phyloP scores from a whole-genome alignment of 2,797 vertebrate genomes.

The Hypotaenidia philippensis region DNA sequence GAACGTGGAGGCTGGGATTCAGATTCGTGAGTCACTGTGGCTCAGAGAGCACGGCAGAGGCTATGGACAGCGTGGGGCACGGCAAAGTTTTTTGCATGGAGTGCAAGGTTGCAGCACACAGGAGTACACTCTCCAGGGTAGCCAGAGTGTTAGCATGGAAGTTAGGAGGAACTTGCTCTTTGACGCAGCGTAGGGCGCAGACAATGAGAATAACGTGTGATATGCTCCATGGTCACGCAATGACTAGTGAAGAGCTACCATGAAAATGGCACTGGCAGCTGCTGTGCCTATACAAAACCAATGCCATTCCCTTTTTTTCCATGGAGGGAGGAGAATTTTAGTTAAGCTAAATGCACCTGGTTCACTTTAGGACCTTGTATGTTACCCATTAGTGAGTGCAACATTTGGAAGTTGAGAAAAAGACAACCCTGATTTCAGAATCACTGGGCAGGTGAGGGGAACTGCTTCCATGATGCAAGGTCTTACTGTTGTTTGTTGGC shows the following conservation, averaged over 20 bases:
- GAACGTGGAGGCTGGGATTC: not conserved
- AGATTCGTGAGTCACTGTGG: not conserved
- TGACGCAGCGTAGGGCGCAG: accelerated
- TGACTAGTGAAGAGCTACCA: not conserved
- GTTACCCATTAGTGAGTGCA: not conserved
- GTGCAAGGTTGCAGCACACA: not conserved
- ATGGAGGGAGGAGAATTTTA: not conserved
- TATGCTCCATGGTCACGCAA: not conserved
- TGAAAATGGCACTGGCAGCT: not conserved
- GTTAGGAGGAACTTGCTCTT: not conserved
- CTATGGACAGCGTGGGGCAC: not conserved
- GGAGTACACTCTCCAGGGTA: not conserved
- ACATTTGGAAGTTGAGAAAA: not conserved
- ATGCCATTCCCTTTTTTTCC: not conserved
- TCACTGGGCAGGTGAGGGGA: not conserved
- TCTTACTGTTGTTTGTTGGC: not conserved
- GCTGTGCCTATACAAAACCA: not conserved
- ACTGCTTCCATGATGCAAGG: not conserved
- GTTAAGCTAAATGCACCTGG: not conserved
- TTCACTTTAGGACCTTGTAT: not conserved
- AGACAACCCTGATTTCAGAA: not conserved
- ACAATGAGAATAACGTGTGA: accelerated
- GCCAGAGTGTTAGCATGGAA: not conserved
- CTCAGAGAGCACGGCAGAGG: not conserved
- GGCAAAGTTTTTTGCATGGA: not conserved